Evolutionary conservation across 2,113 vertebrate genomes (phyloP).

Genomic region (Poicephalus gulielmi): DNA sequence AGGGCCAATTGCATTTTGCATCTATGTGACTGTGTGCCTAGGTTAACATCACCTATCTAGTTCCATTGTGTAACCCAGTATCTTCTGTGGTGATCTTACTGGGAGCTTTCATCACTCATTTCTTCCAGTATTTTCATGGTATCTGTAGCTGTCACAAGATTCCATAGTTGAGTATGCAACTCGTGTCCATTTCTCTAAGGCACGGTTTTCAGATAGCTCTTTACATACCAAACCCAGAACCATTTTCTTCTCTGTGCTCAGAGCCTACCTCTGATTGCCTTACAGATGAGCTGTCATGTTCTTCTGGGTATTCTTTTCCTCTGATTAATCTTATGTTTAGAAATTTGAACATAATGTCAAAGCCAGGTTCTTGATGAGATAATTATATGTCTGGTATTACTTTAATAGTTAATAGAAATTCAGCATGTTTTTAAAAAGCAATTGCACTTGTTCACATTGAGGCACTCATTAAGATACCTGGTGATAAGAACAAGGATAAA

Average conservation of each 20-base stretch:
- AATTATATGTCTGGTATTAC: neutral
- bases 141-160: neutral
- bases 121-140: neutral
- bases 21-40: neutral
- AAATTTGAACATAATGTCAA: neutral
- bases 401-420: neutral
- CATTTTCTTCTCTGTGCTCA: neutral
- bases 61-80: neutral
- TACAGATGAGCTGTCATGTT: neutral
- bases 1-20: neutral
- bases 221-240: neutral
- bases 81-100: neutral
- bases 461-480: neutral
- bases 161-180: neutral
- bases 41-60: neutral
- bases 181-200: neutral
- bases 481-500: slow-evolving; percentile 14
- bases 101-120: neutral
- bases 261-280: neutral
- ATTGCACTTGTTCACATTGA: neutral
- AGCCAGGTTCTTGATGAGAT: neutral
- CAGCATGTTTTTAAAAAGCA: neutral
- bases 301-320: neutral
- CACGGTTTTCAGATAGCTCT: neutral
- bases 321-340: neutral